Conservation (phyloP, 2,797 vertebrate species). For the Heterohyrax brucei region DNA sequence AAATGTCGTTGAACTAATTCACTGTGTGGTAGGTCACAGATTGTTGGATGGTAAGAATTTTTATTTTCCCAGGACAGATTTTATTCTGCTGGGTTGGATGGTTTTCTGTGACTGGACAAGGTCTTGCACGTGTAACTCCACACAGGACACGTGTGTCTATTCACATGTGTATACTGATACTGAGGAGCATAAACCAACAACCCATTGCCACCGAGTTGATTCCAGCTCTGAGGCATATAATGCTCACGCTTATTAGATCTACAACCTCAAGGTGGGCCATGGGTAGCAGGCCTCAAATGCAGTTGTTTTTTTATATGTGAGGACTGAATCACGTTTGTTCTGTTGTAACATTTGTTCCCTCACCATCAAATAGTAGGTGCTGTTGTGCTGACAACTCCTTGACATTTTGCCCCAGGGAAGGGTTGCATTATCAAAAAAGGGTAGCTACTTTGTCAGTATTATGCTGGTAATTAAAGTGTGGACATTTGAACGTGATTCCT, state of each 20-base stretch:
- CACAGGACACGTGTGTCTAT: fast-evolving
- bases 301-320: constrained; percentile 21
- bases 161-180: not conserved
- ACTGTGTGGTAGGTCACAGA: not conserved
- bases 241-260: not conserved
- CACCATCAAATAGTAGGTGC: constrained; percentile 16
- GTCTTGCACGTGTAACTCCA: not conserved
- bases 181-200: not conserved
- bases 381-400: not conserved
- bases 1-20: constrained; percentile 3
- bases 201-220: too few species aligned
- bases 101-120: not conserved
- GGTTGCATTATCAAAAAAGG: constrained; percentile 17
- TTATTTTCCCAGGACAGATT: not conserved
- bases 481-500: constrained; percentile 3
- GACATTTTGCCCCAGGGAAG: constrained; percentile 40
- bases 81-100: not conserved
- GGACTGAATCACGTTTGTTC: not conserved
- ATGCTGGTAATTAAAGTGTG: constrained; percentile 66
- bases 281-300: not conserved
- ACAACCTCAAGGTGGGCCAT: not conserved
- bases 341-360: constrained; percentile 55
- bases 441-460: not conserved
- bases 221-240: too few species aligned
- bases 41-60: not conserved